These are phyloP conservation scores for Semicossyphus pulcher DNA, from an alignment of 2,113 vertebrate genomes.

Conservation along the genomic window DNA sequence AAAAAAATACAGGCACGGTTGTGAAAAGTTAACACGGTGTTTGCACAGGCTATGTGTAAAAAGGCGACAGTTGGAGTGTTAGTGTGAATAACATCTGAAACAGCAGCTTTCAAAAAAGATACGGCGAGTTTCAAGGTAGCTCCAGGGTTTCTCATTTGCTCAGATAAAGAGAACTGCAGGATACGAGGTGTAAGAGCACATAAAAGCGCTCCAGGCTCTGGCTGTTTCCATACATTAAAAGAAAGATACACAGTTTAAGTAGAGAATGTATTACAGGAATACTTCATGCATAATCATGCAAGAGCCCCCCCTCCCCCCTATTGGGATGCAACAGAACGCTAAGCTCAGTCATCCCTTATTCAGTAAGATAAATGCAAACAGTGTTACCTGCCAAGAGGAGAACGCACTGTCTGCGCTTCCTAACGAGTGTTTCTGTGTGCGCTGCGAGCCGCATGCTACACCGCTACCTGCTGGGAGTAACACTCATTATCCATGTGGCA, in stretches of 20 bases:
- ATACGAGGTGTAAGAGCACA: slow-evolving; percentile 9
- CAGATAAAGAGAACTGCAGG: slow-evolving; percentile 39
- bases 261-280: slow-evolving; percentile 33
- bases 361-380: slow-evolving; percentile 68
- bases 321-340: slow-evolving; percentile 34
- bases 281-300: slow-evolving; percentile 57
- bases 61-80: neutral
- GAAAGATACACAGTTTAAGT: slow-evolving; percentile 33
- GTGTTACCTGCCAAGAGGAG: slow-evolving; percentile 62
- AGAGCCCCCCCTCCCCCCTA: neutral
- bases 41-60: slow-evolving; percentile 4
- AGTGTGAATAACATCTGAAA: slow-evolving; percentile 28
- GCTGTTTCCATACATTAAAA: slow-evolving; percentile 32
- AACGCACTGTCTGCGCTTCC: slow-evolving; percentile 34
- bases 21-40: neutral
- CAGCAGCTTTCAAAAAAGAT: slow-evolving; percentile 5
- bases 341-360: slow-evolving; percentile 57
- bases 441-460: slow-evolving; percentile 59
- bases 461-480: slow-evolving; percentile 69
- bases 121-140: slow-evolving; percentile 8
- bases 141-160: slow-evolving; percentile 37
- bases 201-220: slow-evolving; percentile 3
- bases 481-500: slow-evolving; percentile 74
- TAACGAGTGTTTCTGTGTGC: slow-evolving; percentile 62
- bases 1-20: slow-evolving; percentile 4